These are phyloP conservation scores for Cyphomyrmex costatus DNA, from an alignment of 1,140 invertebrate species.

Conservation along the genomic window DNA sequence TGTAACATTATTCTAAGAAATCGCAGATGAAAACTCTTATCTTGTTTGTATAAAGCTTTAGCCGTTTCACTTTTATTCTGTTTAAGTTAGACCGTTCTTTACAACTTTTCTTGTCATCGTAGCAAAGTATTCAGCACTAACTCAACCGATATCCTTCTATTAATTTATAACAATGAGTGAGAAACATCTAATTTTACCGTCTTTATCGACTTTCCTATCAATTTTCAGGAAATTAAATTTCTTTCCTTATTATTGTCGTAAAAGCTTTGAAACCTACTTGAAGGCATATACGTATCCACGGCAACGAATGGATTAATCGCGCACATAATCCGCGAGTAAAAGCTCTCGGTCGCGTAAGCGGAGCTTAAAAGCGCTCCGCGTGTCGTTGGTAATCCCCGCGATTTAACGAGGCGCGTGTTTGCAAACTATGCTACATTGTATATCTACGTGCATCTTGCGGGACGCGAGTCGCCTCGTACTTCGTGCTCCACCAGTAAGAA, in stretches of 20 bases:
- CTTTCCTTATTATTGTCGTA: background rate
- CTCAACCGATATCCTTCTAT: background rate
- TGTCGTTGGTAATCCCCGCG: constrained; percentile 48
- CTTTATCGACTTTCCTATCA: background rate
- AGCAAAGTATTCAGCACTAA: background rate
- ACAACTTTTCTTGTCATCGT: background rate
- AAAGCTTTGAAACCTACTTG: background rate
- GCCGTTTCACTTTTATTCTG: background rate
- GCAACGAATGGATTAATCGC: constrained; percentile 45
- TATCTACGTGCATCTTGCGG: constrained; percentile 49
- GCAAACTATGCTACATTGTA: constrained; percentile 36
- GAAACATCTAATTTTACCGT: background rate
- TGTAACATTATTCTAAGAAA: background rate
- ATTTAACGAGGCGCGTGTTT: constrained; percentile 63
- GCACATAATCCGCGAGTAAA: constrained; percentile 42
- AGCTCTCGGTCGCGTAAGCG: constrained; percentile 44
- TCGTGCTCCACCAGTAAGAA: constrained; percentile 45
- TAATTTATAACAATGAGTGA: background rate
- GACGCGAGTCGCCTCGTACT: constrained; percentile 14
- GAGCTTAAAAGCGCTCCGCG: constrained; percentile 41
- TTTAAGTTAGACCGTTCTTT: background rate
- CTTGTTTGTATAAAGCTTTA: background rate
- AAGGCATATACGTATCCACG: background rate
- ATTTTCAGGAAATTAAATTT: background rate
- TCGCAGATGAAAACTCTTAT: background rate